Percentiles rank a stretch among this genome's conserved stretches.
Evolutionary conservation across 2,888 invertebrate genomes (phyloP).

Genomic region (Ichneumoninae sp.): DNA sequence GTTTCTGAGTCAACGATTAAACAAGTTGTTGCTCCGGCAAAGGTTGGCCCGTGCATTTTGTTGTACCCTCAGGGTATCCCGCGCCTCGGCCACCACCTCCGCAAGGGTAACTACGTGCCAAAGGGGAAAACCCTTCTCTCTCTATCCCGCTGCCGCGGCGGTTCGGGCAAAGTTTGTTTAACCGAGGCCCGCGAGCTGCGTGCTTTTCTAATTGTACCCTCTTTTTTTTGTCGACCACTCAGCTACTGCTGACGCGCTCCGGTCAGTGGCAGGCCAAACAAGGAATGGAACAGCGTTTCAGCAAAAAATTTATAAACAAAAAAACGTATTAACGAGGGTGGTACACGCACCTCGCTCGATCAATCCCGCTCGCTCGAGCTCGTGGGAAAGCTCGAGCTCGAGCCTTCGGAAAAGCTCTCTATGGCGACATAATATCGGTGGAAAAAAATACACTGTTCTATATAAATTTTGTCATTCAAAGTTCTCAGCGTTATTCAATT

Average conservation of each 20-base stretch:
- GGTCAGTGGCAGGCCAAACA: conserved; percentile 43
- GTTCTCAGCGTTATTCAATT: neutral
- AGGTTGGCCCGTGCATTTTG: conserved; percentile 40
- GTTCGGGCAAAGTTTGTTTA: conserved; percentile 64
- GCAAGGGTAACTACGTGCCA: conserved; percentile 61
- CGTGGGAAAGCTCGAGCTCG: conserved; percentile 39
- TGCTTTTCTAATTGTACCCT: conserved; percentile 50
- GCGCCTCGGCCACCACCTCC: conserved; percentile 32
- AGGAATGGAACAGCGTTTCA: conserved; percentile 51
- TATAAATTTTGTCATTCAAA: neutral
- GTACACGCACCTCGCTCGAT: conserved; percentile 46
- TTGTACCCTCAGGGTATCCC: conserved; percentile 46
- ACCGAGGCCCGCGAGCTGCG: conserved; percentile 52
- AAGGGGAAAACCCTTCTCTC: conserved; percentile 60
- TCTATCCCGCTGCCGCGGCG: neutral
- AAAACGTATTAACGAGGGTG: conserved; percentile 55
- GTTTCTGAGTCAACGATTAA: conserved; percentile 32
- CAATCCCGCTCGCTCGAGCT: conserved; percentile 35
- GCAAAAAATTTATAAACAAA: conserved; percentile 27
- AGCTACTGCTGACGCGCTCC: conserved; percentile 40
- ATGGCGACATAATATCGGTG: conserved; percentile 34
- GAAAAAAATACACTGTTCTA: neutral
- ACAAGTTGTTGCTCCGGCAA: conserved; percentile 42
- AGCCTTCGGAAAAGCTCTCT: conserved; percentile 44
- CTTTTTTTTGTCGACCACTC: conserved; percentile 41